Evolutionary conservation across 2,797 vertebrate genomes (phyloP).

Genomic region (Rhadinocentrus ornatus): DNA sequence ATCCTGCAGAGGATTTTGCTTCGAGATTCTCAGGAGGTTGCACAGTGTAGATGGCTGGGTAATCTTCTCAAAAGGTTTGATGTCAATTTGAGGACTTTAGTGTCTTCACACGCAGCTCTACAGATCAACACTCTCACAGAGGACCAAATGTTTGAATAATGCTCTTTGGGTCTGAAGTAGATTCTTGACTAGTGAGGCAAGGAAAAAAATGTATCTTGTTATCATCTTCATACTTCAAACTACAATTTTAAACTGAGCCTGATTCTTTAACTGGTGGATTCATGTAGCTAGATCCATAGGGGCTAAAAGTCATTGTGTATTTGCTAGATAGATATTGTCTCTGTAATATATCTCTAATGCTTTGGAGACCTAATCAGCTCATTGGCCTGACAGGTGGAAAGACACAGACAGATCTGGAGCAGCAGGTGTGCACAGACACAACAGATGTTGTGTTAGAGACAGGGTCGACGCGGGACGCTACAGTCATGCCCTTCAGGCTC

Average conservation of each 20-base stretch:
- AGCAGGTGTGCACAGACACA: constrained; percentile 70
- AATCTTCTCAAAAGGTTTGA: background rate
- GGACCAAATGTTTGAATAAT: background rate
- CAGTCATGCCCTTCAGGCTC: constrained; percentile 53
- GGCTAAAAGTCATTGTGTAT: background rate
- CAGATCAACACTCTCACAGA: background rate
- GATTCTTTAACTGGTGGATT: background rate
- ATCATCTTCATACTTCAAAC: background rate
- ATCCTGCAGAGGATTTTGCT: background rate
- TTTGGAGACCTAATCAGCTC: constrained; percentile 23
- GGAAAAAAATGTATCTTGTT: background rate
- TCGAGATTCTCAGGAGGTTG: background rate
- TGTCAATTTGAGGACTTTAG: background rate
- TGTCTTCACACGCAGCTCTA: background rate
- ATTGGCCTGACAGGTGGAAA: constrained; percentile 36
- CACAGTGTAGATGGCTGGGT: background rate
- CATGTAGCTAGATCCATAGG: background rate
- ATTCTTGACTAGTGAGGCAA: background rate
- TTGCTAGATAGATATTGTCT: background rate
- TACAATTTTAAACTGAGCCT: background rate
- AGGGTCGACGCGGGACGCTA: constrained; percentile 46
- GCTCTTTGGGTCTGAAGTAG: background rate
- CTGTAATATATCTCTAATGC: background rate
- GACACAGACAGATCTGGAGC: constrained; percentile 43
- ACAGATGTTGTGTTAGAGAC: constrained; percentile 67